Conservation (phyloP, 2,797 vertebrate genomes). For the Betta splendens region DNA sequence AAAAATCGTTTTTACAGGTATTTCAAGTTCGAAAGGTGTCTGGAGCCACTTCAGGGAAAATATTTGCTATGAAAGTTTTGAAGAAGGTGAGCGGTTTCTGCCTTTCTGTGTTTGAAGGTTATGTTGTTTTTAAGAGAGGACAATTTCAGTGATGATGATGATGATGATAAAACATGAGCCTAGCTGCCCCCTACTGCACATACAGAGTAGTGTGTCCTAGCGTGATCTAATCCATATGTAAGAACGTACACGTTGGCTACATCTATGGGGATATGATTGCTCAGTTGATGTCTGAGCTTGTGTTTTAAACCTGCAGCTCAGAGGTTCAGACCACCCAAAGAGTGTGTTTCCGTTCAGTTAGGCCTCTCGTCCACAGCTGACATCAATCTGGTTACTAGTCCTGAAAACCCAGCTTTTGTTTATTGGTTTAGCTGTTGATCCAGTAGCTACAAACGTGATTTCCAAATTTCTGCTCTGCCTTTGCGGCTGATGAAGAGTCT, state of each 20-base stretch:
- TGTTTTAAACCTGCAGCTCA: slow-evolving; percentile 23
- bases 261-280: slow-evolving; percentile 6
- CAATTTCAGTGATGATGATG: not conserved
- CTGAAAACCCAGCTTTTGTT: slow-evolving; percentile 46
- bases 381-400: slow-evolving; percentile 21
- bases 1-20: slow-evolving; percentile 80
- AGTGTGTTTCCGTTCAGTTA: slow-evolving; percentile 39
- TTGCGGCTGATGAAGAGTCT: slow-evolving; percentile 17
- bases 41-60: slow-evolving; percentile 90
- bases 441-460: slow-evolving; percentile 36
- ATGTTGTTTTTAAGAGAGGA: too few species aligned
- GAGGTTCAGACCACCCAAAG: slow-evolving; percentile 41
- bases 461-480: slow-evolving; percentile 27
- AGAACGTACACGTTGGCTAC: slow-evolving; percentile 4
- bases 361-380: slow-evolving; percentile 45
- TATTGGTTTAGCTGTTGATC: slow-evolving; percentile 54
- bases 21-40: slow-evolving; percentile 96
- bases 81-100: slow-evolving; percentile 88
- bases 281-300: not conserved
- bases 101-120: not conserved
- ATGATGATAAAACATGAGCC: not conserved
- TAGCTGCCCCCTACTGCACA: slow-evolving; percentile 17
- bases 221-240: slow-evolving; percentile 13
- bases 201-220: not conserved
- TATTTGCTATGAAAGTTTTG: slow-evolving; percentile 98